A percentile compares a stretch with the other conserved stretches of the same genome.
These are phyloP conservation scores for Zygothrica quintamaculata DNA, from an alignment of 2,888 invertebrate genomes.

Conservation along the genomic window DNA sequence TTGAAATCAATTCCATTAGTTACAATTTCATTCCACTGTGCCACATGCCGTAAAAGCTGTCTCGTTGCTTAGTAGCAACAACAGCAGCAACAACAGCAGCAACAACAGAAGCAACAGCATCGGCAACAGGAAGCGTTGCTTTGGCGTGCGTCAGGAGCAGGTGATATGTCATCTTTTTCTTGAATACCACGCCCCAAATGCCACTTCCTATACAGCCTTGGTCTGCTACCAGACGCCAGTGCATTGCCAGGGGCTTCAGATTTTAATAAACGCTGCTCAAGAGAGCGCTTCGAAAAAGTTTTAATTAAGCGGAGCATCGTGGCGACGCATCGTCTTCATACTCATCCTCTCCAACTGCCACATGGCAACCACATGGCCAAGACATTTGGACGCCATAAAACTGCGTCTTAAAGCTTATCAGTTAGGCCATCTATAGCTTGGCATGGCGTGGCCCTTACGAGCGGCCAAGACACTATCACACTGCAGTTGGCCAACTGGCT, in stretches of 20 bases:
- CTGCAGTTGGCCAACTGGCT: slow-evolving; percentile 44
- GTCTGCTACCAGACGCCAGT: slow-evolving; percentile 5
- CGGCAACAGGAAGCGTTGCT: too few relatives aligned
- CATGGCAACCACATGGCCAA: slow-evolving; percentile 39
- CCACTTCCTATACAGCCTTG: not conserved
- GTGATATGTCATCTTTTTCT: slow-evolving; percentile 56
- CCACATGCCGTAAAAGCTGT: not conserved
- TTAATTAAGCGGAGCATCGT: slow-evolving; percentile 64
- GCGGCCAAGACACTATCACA: slow-evolving; percentile 18
- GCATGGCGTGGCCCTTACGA: slow-evolving; percentile 47
- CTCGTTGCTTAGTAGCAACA: slow-evolving; percentile 25
- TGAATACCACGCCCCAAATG: slow-evolving; percentile 32
- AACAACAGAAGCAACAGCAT: too few relatives aligned
- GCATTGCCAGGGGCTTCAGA: slow-evolving; percentile 57
- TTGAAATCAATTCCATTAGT: not conserved
- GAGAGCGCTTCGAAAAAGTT: slow-evolving; percentile 61
- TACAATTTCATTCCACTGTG: slow-evolving; percentile 24
- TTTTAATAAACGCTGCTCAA: slow-evolving; percentile 71
- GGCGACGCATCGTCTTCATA: slow-evolving; percentile 26
- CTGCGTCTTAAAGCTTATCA: slow-evolving; percentile 61
- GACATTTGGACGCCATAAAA: slow-evolving; percentile 56
- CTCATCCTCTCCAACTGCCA: too few relatives aligned
- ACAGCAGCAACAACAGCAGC: too few relatives aligned
- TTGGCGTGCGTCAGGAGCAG: slow-evolving; percentile 18
- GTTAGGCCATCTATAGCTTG: slow-evolving; percentile 21